phyloP scores from a whole-genome alignment of 2,888 invertebrate species.

The Aphidius colemani region DNA sequence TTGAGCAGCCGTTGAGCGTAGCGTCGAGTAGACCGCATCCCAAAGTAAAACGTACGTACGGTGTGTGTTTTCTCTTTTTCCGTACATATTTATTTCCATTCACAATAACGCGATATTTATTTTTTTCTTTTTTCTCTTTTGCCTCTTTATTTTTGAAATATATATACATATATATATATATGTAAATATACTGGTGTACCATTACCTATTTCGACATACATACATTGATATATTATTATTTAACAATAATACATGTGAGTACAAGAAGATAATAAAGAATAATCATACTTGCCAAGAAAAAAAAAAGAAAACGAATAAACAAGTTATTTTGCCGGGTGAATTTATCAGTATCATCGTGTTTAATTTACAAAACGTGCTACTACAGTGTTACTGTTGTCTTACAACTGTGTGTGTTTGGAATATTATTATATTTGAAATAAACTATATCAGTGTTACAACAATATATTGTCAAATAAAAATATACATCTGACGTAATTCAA shows the following conservation, averaged over 20 bases:
- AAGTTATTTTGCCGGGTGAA: not conserved
- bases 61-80: conserved; percentile 34
- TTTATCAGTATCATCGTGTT: too few relatives aligned
- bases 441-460: too few relatives aligned
- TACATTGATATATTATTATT: too few relatives aligned
- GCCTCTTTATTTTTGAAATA: conserved; percentile 5
- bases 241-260: conserved; percentile 6
- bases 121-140: conserved; percentile 8
- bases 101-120: not conserved
- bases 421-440: too few relatives aligned
- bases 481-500: too few relatives aligned
- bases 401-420: too few relatives aligned
- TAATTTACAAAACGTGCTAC: too few relatives aligned
- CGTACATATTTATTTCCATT: conserved; percentile 30
- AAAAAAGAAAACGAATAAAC: not conserved
- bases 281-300: not conserved
- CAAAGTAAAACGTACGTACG: conserved; percentile 42
- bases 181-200: not conserved
- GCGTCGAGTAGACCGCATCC: conserved; percentile 57
- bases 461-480: too few relatives aligned
- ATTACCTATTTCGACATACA: too few relatives aligned
- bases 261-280: conserved; percentile 2
- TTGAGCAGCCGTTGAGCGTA: conserved; percentile 52
- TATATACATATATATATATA: conserved; percentile 11
- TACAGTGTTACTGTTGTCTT: too few relatives aligned